phyloP scores from a whole-genome alignment of 2,113 vertebrate genomes.

The Aleadryas rufinucha region DNA sequence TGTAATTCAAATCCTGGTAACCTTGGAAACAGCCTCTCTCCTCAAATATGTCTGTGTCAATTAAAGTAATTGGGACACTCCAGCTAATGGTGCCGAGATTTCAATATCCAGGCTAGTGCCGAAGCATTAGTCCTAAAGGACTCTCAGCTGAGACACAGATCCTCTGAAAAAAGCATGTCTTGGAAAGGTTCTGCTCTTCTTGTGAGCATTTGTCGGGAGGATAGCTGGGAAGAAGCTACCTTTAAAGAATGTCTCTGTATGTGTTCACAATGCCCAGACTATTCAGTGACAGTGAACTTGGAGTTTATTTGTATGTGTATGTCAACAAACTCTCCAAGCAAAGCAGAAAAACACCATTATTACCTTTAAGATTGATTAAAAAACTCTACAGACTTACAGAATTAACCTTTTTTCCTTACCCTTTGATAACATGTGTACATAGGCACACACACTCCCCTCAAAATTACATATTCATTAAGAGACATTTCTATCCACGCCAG shows the following conservation, averaged over 20 bases:
- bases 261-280: neutral
- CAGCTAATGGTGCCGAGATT: constrained; percentile 21
- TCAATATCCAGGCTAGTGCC: constrained; percentile 15
- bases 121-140: neutral
- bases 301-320: neutral
- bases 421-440: rapidly evolving
- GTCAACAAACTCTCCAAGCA: neutral
- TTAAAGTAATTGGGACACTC: constrained; percentile 61
- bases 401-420: neutral
- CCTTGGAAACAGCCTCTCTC: constrained; percentile 46
- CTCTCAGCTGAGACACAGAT: neutral
- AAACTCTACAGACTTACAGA: neutral
- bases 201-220: neutral
- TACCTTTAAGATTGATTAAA: neutral
- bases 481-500: neutral
- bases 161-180: neutral
- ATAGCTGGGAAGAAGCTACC: neutral
- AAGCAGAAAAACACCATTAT: neutral
- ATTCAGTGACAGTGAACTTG: neutral
- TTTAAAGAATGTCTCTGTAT: neutral
- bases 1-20: constrained; percentile 28
- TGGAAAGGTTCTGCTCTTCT: neutral
- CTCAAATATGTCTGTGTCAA: constrained; percentile 17
- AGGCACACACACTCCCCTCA: rapidly evolving
- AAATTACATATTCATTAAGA: neutral